A percentile compares a stretch with the other conserved stretches of the same genome.
Conservation (phyloP, 2,888 invertebrate species). For the Pelosia muscerda region DNA sequence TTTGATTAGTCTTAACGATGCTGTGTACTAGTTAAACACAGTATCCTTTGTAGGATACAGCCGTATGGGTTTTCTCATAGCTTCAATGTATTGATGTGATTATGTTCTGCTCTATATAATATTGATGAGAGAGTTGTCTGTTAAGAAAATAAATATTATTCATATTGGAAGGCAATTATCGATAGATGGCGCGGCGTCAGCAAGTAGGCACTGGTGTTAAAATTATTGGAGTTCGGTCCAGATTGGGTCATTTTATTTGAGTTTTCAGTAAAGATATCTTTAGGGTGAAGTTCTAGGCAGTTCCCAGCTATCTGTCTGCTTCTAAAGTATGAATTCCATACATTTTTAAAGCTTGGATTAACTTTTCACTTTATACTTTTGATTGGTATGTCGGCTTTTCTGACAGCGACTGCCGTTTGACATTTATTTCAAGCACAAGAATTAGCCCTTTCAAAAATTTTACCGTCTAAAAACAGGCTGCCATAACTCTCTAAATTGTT, state of each 20-base stretch:
- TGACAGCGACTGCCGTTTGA: not conserved
- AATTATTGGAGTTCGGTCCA: too few relatives aligned
- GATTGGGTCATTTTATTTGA: not conserved
- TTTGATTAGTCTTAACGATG: not conserved
- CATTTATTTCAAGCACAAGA: too few relatives aligned
- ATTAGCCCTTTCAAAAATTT: not conserved
- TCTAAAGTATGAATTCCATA: too few relatives aligned
- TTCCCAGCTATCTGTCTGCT: too few relatives aligned
- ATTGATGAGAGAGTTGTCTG: not conserved
- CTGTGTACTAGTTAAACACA: not conserved
- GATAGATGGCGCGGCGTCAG: not conserved
- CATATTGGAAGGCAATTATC: not conserved
- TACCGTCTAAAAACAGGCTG: not conserved
- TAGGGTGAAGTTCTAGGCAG: too few relatives aligned
- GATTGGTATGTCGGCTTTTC: not conserved
- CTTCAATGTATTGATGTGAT: slow-evolving; percentile 4
- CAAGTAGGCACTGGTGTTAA: too few relatives aligned
- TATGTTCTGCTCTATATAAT: slow-evolving; percentile 1
- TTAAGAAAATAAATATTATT: not conserved
- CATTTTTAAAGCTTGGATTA: too few relatives aligned
- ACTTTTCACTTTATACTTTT: not conserved
- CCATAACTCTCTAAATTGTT: not conserved
- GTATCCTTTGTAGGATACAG: not conserved
- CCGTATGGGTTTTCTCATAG: not conserved
- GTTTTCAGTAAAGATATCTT: not conserved